Evolutionary conservation across 2,113 vertebrate species (phyloP).

Genomic region (Chionodraco myersi): DNA sequence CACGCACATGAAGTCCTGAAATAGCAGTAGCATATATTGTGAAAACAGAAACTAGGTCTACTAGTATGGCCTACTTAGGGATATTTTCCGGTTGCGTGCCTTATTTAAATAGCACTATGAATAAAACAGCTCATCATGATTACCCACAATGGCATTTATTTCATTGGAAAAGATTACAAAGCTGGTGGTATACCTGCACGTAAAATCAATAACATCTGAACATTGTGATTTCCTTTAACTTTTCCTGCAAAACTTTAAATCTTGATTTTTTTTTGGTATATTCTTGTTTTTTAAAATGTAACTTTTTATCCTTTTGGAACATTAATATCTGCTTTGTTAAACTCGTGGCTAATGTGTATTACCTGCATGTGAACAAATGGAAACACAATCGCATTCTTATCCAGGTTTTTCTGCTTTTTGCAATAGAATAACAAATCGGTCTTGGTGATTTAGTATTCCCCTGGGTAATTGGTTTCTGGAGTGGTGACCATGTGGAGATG

Average conservation of each 20-base stretch:
- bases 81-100: slow-evolving; percentile 23
- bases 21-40: slow-evolving; percentile 50
- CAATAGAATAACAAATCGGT: slow-evolving; percentile 73
- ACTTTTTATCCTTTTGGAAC: background rate
- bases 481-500: slow-evolving; percentile 86
- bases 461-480: slow-evolving; percentile 86
- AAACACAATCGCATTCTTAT: slow-evolving; percentile 42
- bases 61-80: slow-evolving; percentile 49
- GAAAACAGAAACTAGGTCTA: slow-evolving; percentile 56
- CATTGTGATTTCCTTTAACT: background rate
- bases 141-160: background rate
- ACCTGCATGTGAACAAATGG: slow-evolving; percentile 47
- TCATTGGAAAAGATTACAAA: background rate
- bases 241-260: background rate
- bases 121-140: slow-evolving; percentile 9
- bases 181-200: background rate
- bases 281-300: slow-evolving; percentile 1
- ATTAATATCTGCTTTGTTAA: slow-evolving; percentile 4
- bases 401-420: slow-evolving; percentile 60
- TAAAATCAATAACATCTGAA: background rate
- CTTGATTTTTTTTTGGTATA: background rate
- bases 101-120: slow-evolving; percentile 24
- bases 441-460: slow-evolving; percentile 78
- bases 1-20: slow-evolving; percentile 47
- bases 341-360: slow-evolving; percentile 32